Conservation (phyloP, 2,797 vertebrate species). For the Nannoperca obscura region DNA sequence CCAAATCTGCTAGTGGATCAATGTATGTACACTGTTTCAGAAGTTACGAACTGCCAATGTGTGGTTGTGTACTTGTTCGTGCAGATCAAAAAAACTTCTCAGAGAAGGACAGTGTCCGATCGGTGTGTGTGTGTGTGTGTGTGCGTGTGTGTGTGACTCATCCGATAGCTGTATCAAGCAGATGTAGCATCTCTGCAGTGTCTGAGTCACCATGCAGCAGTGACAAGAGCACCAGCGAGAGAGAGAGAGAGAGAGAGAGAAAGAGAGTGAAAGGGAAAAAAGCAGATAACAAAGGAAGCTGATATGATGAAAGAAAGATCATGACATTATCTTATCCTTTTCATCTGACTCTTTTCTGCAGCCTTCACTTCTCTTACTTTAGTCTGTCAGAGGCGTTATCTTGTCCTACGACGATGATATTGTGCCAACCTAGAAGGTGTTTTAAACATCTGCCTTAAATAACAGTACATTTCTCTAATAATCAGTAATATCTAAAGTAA, state of each 20-base stretch:
- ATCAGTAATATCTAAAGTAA: neutral
- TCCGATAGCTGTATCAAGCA: conserved; percentile 67
- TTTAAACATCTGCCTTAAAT: conserved; percentile 6
- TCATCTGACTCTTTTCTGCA: conserved; percentile 59
- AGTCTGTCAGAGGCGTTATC: conserved; percentile 40
- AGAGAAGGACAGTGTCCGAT: conserved; percentile 46
- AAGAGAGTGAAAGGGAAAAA: conserved; percentile 14
- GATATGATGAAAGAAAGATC: conserved; percentile 72
- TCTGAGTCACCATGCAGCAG: conserved; percentile 85
- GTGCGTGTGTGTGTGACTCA: conserved; percentile 76
- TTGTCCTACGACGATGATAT: conserved; percentile 7
- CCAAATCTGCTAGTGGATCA: conserved; percentile 16
- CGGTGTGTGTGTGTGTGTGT: neutral
- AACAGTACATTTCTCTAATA: neutral
- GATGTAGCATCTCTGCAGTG: conserved; percentile 80
- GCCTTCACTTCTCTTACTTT: conserved; percentile 38
- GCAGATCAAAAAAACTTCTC: conserved; percentile 45
- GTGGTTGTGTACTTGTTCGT: conserved; percentile 15
- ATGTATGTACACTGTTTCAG: conserved; percentile 9
- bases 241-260: neutral
- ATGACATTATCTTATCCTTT: conserved; percentile 73
- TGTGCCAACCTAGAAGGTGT: conserved; percentile 26
- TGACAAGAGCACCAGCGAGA: conserved; percentile 60
- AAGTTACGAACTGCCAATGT: conserved; percentile 4
- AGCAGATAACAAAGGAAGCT: conserved; percentile 67